Percentiles rank a stretch among this genome's conserved stretches.
phyloP scores from a whole-genome alignment of 2,797 vertebrate genomes.

The Carduelis carduelis region DNA sequence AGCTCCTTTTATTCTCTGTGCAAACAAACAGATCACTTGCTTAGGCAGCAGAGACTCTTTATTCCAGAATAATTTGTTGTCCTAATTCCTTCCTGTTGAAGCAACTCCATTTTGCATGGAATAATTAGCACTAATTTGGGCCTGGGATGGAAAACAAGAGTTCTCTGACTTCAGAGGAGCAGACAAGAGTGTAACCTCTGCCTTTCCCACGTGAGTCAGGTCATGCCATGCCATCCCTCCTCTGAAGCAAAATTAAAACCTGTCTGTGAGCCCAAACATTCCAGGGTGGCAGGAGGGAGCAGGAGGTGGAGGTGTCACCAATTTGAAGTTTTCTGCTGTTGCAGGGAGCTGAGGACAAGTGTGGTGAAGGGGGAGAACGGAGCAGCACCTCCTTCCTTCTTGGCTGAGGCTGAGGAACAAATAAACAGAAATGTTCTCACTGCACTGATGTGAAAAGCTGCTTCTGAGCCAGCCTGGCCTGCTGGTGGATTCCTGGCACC shows the following conservation, averaged over 20 bases:
- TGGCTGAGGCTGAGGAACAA: neutral
- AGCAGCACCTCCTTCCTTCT: slow-evolving; percentile 14
- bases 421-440: slow-evolving; percentile 21
- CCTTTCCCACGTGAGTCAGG: neutral
- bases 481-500: neutral
- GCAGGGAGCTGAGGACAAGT: neutral
- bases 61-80: slow-evolving; percentile 37
- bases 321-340: neutral
- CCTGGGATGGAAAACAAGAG: slow-evolving; percentile 3
- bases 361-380: neutral
- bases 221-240: neutral
- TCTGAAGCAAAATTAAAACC: neutral
- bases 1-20: neutral
- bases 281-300: neutral
- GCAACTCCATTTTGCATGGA: slow-evolving; percentile 9
- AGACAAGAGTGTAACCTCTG: neutral
- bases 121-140: slow-evolving; percentile 46
- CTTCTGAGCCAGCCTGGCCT: neutral
- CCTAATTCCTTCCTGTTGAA: slow-evolving; percentile 51
- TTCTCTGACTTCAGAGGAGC: neutral
- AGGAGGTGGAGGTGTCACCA: neutral
- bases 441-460: neutral
- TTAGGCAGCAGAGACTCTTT: neutral
- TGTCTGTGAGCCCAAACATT: neutral
- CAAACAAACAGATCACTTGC: neutral